Evolutionary conservation across 1,140 invertebrate species (phyloP), one percentile per base, ranked within the genome.

Genomic region (Acromyrmex heyeri): DNA sequence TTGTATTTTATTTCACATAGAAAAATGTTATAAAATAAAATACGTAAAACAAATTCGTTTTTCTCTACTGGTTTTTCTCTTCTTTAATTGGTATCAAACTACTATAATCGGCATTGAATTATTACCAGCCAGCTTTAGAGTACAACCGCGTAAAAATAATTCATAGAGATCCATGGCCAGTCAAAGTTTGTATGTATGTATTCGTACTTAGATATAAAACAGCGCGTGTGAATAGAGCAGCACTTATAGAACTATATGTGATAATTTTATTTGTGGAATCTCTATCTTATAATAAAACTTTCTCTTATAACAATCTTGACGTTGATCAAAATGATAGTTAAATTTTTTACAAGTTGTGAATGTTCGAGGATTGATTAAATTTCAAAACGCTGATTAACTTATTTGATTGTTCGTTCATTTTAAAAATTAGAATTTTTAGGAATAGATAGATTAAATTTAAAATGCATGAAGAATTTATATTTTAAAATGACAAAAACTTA

Each of bases 101-200:
- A 55, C 14, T 6, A 7, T 18, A 62, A 76, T 6, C 16, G 21
- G 7, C 16, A 24, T 38, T 18, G 6, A 59, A 44, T 61, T 76
- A 50, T 50, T 55, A 21, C 12, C 12, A n/a, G 18, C 18, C 18
- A 73, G 50, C 18, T 34, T 50, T 50, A 50, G 0, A 59, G 30
- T 24, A 75, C 14, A 59, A 16, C 8, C 10, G n/a, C n/a, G 14
- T 5, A 64, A 64, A 77, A 77, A 64, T 62, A 77, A 77, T 77
- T 44, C 8, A 77, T 48, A 27, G 16, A 77, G 3, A n/a, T 77
- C 12, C 21, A 27, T n/a, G 34, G 18, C 16, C 34, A 59, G 21
- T 59, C 55, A 64, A 24, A 77, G 75, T 76, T 70, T 1, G 1
- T 34, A 14, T 6, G 7, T 76, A 38, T 38, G 8, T 14, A 7